A percentile compares a stretch with the other conserved stretches of the same genome.
These are phyloP conservation scores for Myrmophylax atrothorax DNA, from an alignment of 2,113 vertebrate genomes.

Conservation along the genomic window DNA sequence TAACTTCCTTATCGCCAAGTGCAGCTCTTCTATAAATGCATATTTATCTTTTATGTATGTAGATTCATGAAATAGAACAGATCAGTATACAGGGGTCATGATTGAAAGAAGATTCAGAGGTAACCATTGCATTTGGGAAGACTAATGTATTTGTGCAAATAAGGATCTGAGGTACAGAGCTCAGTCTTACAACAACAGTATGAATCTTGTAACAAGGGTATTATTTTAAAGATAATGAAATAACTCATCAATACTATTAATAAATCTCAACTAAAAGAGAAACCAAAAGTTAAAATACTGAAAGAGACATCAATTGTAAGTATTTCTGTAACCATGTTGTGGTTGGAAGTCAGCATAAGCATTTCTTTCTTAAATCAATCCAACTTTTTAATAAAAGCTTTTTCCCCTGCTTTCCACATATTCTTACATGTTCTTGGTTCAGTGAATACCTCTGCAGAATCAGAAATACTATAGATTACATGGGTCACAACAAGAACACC, in stretches of 20 bases:
- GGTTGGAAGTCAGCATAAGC: not conserved
- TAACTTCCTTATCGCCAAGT: not conserved
- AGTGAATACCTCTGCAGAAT: slow-evolving; percentile 21
- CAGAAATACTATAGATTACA: slow-evolving; percentile 65
- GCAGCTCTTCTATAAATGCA: not conserved
- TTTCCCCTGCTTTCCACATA: not conserved
- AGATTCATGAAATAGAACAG: not conserved
- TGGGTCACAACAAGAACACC: slow-evolving; percentile 50
- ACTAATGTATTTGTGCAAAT: not conserved
- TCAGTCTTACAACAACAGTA: not conserved
- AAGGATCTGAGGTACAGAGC: not conserved
- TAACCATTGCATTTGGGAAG: not conserved
- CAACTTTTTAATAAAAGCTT: slow-evolving; percentile 4
- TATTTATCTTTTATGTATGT: not conserved
- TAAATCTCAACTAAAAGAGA: not conserved
- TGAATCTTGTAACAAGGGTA: not conserved
- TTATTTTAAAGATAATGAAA: not conserved
- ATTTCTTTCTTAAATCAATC: not conserved
- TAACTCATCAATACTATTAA: not conserved
- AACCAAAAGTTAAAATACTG: not conserved
- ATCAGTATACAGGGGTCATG: not conserved
- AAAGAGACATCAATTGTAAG: not conserved
- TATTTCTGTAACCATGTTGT: not conserved
- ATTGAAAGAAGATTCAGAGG: not conserved
- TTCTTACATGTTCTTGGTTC: not conserved